A percentile compares a stretch with the other conserved stretches of the same genome.
Conservation (phyloP, 2,888 invertebrate species). For the Ennomos quercinarius region DNA sequence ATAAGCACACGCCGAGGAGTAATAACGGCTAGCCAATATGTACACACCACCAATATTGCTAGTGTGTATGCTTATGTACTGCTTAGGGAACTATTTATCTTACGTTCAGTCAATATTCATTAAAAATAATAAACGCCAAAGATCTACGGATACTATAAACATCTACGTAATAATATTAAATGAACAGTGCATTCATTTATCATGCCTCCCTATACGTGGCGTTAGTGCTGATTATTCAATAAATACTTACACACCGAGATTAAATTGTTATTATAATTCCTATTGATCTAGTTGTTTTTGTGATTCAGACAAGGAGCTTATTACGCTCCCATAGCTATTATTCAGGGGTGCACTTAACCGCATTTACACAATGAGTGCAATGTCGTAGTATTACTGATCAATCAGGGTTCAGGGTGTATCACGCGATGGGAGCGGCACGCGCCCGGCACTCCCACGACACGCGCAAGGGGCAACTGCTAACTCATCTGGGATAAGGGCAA, state of each 20-base stretch:
- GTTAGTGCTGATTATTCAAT: too few relatives aligned
- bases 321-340: constrained; percentile 46
- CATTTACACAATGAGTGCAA: constrained; percentile 61
- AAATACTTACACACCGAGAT: too few relatives aligned
- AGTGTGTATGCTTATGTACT: constrained; percentile 47
- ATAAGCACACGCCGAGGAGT: constrained; percentile 63
- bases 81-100: constrained; percentile 53
- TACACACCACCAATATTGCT: constrained; percentile 37
- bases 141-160: too few relatives aligned
- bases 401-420: constrained; percentile 68
- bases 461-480: constrained; percentile 54
- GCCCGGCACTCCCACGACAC: constrained; percentile 83
- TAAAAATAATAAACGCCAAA: constrained; percentile 2
- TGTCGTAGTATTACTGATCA: constrained; percentile 71
- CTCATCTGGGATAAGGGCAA: constrained; percentile 31
- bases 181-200: too few relatives aligned
- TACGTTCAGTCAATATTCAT: constrained; percentile 45
- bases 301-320: constrained; percentile 32
- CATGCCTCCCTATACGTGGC: background rate
- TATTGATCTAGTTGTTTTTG: constrained; percentile 28
- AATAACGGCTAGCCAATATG: constrained; percentile 65
- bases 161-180: too few relatives aligned
- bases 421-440: constrained; percentile 84
- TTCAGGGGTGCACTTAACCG: constrained; percentile 59
- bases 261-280: constrained; percentile 5